A percentile compares a stretch with the other conserved stretches of the same genome.
Conservation (phyloP, 2,113 vertebrate genomes). For the Pleuronectes platessa region DNA sequence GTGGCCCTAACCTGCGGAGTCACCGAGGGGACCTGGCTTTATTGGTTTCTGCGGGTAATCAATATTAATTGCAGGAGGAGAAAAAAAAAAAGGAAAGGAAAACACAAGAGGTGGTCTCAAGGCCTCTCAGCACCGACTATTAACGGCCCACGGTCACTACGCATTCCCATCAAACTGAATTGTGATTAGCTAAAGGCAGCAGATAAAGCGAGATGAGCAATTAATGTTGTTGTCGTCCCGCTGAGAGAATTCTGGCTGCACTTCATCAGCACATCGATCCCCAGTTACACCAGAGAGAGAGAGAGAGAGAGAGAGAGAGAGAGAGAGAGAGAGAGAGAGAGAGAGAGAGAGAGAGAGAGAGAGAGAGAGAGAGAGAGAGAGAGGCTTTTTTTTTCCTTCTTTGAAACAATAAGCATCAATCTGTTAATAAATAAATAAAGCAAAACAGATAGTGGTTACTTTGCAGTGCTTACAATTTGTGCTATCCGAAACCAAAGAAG, state of each 20-base stretch:
- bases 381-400: neutral
- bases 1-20: slow-evolving; percentile 47
- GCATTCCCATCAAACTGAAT: slow-evolving; percentile 56
- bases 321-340: neutral
- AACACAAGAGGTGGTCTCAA: slow-evolving; percentile 31
- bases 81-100: slow-evolving; percentile 32
- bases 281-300: slow-evolving; percentile 6
- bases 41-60: slow-evolving; percentile 64
- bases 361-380: neutral
- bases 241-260: slow-evolving; percentile 36
- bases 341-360: neutral
- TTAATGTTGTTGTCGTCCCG: slow-evolving; percentile 59
- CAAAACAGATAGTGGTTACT: neutral
- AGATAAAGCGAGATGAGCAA: slow-evolving; percentile 51
- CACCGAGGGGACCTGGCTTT: slow-evolving; percentile 52
- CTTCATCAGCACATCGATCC: slow-evolving; percentile 57
- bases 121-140: slow-evolving; percentile 26
- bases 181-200: slow-evolving; percentile 57
- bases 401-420: slow-evolving; percentile 25
- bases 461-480: slow-evolving; percentile 11
- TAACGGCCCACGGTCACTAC: slow-evolving; percentile 54
- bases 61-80: slow-evolving; percentile 70
- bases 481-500: neutral
- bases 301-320: neutral
- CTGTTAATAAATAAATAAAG: slow-evolving; percentile 12